Evolutionary conservation across 2,888 invertebrate genomes (phyloP), one percentile per base, ranked within the genome.

Genomic region (Metallyticus violacea): DNA sequence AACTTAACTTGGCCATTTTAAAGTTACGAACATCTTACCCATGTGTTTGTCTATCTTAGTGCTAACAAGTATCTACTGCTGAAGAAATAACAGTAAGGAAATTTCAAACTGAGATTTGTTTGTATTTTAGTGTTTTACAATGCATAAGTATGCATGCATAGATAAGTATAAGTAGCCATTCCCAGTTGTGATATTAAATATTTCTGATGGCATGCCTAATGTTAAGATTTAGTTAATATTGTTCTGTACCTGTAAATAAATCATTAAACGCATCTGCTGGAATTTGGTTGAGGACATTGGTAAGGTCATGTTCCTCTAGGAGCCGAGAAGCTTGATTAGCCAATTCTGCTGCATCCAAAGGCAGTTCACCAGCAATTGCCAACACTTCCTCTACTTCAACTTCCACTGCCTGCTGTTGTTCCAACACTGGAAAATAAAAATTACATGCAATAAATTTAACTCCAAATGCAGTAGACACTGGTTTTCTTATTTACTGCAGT

Each of bases 231-330:
- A 15, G 22, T 1, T 62, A 62, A 62, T 1, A 62, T 15, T 62
- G n/a, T 62, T 15, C 2, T 62, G 92, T 92, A 95, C 95, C 96
- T 90, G 95, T 94, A 92, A 96, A 97, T 85, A 97, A 93, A 91
- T 97, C 97, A 91, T 95, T 96, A 91, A 97, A 96, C 90, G 96
- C 96, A 91, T 96, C 96, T 88, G 96, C 95, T 88, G 96, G 96
- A 90, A 97, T 93, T 90, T 95, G 95, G 91, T 95, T 96, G 88
- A 96, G 93, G 88, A 96, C 96, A 90, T 95, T 96, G 88, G 95
- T 96, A 90, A 97, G 94, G 90, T 96, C 96, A 88, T 95, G 94
- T 90, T 95, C 95, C 90, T 96, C 96, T 88, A 96, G 91, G 82
- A 96, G 93, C 91, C 92, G 94, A 89, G 92, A 93, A 86, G 94